These are phyloP conservation scores for Hedychridium roseum DNA, from an alignment of 2,888 invertebrate species.

Conservation along the genomic window DNA sequence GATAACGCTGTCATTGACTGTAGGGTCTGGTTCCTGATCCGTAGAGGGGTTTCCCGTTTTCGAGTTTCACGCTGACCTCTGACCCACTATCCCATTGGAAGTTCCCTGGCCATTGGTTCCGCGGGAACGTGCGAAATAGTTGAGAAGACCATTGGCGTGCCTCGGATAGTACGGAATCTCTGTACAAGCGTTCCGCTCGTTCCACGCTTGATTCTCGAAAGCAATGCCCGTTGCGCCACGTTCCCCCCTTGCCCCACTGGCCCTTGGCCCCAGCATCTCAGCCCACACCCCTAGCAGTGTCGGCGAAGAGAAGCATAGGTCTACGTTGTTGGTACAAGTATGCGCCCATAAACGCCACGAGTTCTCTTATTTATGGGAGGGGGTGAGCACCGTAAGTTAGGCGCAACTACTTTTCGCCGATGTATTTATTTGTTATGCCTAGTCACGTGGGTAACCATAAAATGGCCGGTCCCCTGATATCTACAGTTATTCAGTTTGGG, in stretches of 20 bases:
- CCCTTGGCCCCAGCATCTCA: not conserved
- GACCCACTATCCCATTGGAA: slow-evolving; percentile 13
- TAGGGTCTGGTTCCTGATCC: too few relatives aligned
- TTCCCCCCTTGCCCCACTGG: not conserved
- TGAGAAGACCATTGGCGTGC: slow-evolving; percentile 22
- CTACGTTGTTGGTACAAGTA: slow-evolving; percentile 43
- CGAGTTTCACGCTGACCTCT: slow-evolving; percentile 12
- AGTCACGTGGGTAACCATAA: slow-evolving; percentile 30
- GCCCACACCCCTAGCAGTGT: not conserved
- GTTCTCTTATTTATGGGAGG: slow-evolving; percentile 52
- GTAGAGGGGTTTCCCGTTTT: too few relatives aligned
- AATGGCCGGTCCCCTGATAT: too few relatives aligned
- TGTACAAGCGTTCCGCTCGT: not conserved
- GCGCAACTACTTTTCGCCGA: slow-evolving; percentile 53
- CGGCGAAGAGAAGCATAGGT: slow-evolving; percentile 12
- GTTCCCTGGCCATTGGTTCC: not conserved
- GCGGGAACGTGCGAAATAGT: slow-evolving; percentile 25
- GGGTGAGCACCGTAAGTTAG: slow-evolving; percentile 43
- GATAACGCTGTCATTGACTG: too few relatives aligned
- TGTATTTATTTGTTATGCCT: slow-evolving; percentile 56
- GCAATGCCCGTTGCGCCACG: slow-evolving; percentile 6
- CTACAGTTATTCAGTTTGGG: too few relatives aligned
- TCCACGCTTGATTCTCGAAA: slow-evolving; percentile 19
- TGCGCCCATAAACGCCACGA: slow-evolving; percentile 54
- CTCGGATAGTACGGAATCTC: slow-evolving; percentile 23